Evolutionary conservation across 2,888 invertebrate species (phyloP), one percentile per base, ranked within the genome.

Genomic region (Sarcophaga variegata): DNA sequence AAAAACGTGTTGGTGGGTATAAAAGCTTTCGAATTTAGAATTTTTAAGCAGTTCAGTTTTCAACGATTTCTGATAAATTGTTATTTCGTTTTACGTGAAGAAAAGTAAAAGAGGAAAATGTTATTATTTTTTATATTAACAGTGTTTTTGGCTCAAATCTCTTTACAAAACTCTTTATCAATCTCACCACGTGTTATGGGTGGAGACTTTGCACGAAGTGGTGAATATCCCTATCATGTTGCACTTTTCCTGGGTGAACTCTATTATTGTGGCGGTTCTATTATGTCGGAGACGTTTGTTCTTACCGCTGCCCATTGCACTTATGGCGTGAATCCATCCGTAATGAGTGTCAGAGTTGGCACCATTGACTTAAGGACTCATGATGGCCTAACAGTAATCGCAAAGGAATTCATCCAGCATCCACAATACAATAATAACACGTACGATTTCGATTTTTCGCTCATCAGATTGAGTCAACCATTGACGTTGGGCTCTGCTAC

Each of bases 241-340:
- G 94, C 94, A 1, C 81, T 94, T 22, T 92, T 92, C 87, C 78
- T 91, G 0, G 90, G 91, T 20, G 92, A 91, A 1, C 91, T 91
- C n/a, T 93, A 93, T 89, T 90, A 91, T 70, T 93, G 93, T 47
- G 93, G 93, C 0, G 93, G 93, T 66, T 92, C 92, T 3, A 89
- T 94, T 12, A 90, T 94, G 10, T 92, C 92, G 4, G 89, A 91
- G 4, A 91, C 85, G 0, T 89, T 90, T 81, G 91, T 94, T 74
- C 86, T 94, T 3, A 94, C 94, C 0, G 94, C 94, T 3, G 94
- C 93, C 1, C 94, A 94, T 83, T 94, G 94, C 79, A 92, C 93
- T 3, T 80, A 88, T 4, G 91, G 90, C 1, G 91, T 91, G 82
- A 90, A 78, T 69, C 89, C 92, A 0, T 66, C 88, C 3, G 89